Evolutionary conservation across 1,140 invertebrate species (phyloP).

Genomic region (Cryptotermes secundus): DNA sequence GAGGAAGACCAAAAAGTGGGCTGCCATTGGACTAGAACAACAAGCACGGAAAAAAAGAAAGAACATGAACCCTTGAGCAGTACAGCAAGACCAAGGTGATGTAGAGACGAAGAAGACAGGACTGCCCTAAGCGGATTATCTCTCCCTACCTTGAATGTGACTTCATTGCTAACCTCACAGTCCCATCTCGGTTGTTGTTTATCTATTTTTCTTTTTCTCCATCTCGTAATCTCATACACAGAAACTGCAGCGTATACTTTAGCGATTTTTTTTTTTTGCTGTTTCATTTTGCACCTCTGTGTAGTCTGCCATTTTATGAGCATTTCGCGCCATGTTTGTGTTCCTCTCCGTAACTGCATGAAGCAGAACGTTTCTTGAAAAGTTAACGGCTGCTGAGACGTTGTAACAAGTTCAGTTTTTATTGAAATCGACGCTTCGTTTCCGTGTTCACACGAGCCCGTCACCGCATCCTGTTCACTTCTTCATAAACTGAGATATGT

Average conservation of each 20-base stretch:
- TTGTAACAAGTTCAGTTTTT: too few relatives aligned
- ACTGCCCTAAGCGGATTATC: constrained; percentile 9
- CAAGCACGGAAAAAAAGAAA: neutral
- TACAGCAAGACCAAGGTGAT: neutral
- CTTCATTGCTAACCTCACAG: constrained; percentile 2
- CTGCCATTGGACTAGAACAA: neutral
- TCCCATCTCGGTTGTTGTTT: neutral
- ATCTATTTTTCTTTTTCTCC: neutral
- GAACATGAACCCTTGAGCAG: neutral
- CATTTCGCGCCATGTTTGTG: too few relatives aligned
- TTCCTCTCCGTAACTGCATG: too few relatives aligned
- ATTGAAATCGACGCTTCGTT: too few relatives aligned
- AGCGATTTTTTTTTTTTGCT: neutral
- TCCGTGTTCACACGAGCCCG: too few relatives aligned
- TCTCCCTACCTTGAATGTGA: neutral
- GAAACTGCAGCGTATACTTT: constrained; percentile 13
- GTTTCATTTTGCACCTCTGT: neutral
- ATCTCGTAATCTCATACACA: neutral
- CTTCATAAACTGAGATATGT: too few relatives aligned
- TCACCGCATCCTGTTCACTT: too few relatives aligned
- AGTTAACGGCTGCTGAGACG: too few relatives aligned
- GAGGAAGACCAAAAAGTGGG: neutral
- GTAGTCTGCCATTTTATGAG: neutral
- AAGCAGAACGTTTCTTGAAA: too few relatives aligned
- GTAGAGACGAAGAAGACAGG: neutral